These are phyloP conservation scores for Lasioglossum zephyrum DNA, from an alignment of 2,888 invertebrate genomes.

Conservation along the genomic window DNA sequence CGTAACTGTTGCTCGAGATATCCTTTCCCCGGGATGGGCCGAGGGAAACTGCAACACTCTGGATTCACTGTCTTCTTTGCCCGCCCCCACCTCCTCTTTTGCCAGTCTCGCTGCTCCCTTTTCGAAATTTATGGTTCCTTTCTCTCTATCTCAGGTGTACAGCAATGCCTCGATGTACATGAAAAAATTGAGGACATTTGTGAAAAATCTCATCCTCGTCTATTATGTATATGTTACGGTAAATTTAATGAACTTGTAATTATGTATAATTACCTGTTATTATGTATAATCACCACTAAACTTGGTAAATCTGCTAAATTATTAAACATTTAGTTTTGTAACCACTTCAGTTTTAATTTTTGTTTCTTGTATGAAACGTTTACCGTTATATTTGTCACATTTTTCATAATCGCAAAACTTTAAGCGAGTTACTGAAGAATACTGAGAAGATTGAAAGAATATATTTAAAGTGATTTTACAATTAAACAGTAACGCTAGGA, in stretches of 20 bases:
- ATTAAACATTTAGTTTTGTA: too few relatives aligned
- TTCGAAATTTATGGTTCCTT: not conserved
- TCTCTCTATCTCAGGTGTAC: not conserved
- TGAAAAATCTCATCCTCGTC: not conserved
- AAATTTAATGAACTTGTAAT: too few relatives aligned
- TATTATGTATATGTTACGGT: too few relatives aligned
- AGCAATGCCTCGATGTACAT: not conserved
- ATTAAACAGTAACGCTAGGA: too few relatives aligned
- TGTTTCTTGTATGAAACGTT: too few relatives aligned
- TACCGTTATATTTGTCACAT: too few relatives aligned
- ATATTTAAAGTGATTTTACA: not conserved
- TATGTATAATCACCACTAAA: too few relatives aligned
- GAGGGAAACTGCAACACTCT: not conserved
- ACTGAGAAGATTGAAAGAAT: too few relatives aligned
- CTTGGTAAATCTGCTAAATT: too few relatives aligned
- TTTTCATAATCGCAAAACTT: too few relatives aligned
- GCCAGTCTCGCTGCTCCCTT: not conserved
- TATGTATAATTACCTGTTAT: too few relatives aligned
- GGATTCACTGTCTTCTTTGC: constrained; percentile 8
- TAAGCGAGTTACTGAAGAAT: too few relatives aligned
- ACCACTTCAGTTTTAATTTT: not conserved
- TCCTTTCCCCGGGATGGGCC: constrained; percentile 40
- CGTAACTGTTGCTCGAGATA: constrained; percentile 25
- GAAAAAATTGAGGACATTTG: not conserved
- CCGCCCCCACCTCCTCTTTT: constrained; percentile 27